A percentile compares a stretch with the other conserved stretches of the same genome.
Evolutionary conservation across 2,113 vertebrate genomes (phyloP).

Genomic region (Galeopterus variegatus): DNA sequence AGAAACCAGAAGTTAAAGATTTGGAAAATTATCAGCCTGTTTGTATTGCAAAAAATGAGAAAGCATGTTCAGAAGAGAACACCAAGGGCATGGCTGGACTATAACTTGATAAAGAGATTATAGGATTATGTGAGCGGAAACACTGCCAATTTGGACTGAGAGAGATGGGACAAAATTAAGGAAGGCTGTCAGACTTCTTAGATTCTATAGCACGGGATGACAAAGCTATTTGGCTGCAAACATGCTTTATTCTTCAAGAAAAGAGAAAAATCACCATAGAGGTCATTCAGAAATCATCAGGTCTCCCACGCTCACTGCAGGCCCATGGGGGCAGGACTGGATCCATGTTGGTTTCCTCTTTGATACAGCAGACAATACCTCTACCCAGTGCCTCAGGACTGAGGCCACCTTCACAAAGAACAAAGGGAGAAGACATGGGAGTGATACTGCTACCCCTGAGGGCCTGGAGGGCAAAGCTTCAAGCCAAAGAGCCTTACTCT

Average conservation of each 20-base stretch:
- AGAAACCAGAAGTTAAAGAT: not conserved
- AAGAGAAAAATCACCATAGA: not conserved
- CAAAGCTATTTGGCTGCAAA: not conserved
- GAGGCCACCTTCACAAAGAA: not conserved
- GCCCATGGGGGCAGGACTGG: not conserved
- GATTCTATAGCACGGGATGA: not conserved
- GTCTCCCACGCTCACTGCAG: not conserved
- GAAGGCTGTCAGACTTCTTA: not conserved
- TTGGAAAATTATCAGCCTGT: not conserved
- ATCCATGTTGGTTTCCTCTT: not conserved
- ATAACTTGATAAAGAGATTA: not conserved
- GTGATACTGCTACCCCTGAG: not conserved
- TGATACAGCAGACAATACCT: not conserved
- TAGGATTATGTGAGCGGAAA: not conserved
- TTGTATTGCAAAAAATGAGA: not conserved
- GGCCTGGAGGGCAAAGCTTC: not conserved
- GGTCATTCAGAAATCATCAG: not conserved
- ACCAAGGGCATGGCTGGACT: not conserved
- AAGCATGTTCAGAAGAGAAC: not conserved
- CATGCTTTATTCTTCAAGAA: not conserved
- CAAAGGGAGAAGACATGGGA: not conserved
- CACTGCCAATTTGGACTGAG: not conserved
- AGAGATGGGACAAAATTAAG: not conserved
- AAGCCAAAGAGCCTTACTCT: not conserved
- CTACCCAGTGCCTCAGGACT: not conserved